These are phyloP conservation scores for Rotaria sp. DNA, from an alignment of 2,888 invertebrate genomes.

Conservation along the genomic window DNA sequence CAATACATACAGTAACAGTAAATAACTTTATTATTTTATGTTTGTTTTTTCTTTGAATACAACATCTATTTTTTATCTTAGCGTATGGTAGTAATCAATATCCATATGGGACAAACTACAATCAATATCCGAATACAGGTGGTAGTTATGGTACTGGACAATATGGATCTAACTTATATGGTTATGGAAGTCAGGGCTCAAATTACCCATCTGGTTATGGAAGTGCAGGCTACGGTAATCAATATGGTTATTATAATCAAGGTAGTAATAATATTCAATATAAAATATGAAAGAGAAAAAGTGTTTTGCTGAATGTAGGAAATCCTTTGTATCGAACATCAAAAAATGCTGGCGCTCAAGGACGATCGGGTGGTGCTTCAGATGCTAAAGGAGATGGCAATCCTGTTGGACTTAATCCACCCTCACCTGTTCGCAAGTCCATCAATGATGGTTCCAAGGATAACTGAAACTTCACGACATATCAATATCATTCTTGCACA, in stretches of 20 bases:
- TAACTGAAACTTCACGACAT: not conserved
- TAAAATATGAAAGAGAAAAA: too few species aligned
- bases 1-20: not conserved
- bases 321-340: not conserved
- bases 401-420: not conserved
- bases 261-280: not conserved
- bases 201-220: too few species aligned
- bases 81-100: not conserved
- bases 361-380: not conserved
- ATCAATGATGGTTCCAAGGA: not conserved
- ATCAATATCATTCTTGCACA: not conserved
- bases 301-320: not conserved
- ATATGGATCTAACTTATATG: too few species aligned
- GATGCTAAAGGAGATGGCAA: not conserved
- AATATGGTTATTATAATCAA: not conserved
- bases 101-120: not conserved
- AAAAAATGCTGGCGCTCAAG: not conserved
- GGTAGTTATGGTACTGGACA: too few species aligned
- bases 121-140: not conserved
- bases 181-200: too few species aligned
- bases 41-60: too few species aligned
- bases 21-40: not conserved
- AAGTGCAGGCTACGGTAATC: too few species aligned
- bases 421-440: not conserved
- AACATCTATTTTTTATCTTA: not conserved